Conservation (phyloP, 2,113 vertebrate species). For the Ploceus nigricollis region DNA sequence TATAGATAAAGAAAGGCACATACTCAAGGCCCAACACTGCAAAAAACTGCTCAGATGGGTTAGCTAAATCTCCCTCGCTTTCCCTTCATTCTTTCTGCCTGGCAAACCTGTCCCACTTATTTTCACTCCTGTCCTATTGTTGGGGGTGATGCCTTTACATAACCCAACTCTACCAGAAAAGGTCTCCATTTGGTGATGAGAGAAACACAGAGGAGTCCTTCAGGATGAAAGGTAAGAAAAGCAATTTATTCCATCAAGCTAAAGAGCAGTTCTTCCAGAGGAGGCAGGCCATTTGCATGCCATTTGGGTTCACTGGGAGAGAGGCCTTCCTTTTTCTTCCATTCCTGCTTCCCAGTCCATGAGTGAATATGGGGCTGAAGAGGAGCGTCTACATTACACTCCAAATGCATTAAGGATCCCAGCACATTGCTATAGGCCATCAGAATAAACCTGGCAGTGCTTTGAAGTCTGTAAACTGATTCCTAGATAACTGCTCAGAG, state of each 20-base stretch:
- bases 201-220: slow-evolving; percentile 1
- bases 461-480: slow-evolving; percentile 72
- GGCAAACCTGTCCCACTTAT: neutral
- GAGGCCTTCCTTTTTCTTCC: neutral
- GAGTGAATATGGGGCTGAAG: neutral
- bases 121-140: neutral
- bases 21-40: rapidly evolving
- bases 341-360: neutral
- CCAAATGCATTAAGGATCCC: slow-evolving; percentile 12
- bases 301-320: neutral
- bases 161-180: neutral
- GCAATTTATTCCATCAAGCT: slow-evolving; percentile 32
- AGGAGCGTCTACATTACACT: slow-evolving; percentile 52
- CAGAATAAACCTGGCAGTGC: slow-evolving; percentile 57
- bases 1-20: neutral
- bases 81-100: neutral
- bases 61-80: neutral
- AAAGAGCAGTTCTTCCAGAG: slow-evolving; percentile 30
- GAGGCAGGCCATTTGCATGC: neutral
- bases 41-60: neutral
- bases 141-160: neutral
- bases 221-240: slow-evolving; percentile 45
- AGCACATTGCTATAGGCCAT: neutral
- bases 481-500: slow-evolving; percentile 62
- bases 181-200: neutral